Evolutionary conservation across 2,113 vertebrate genomes (phyloP).

Genomic region (Rhynchopsitta pachyrhyncha): DNA sequence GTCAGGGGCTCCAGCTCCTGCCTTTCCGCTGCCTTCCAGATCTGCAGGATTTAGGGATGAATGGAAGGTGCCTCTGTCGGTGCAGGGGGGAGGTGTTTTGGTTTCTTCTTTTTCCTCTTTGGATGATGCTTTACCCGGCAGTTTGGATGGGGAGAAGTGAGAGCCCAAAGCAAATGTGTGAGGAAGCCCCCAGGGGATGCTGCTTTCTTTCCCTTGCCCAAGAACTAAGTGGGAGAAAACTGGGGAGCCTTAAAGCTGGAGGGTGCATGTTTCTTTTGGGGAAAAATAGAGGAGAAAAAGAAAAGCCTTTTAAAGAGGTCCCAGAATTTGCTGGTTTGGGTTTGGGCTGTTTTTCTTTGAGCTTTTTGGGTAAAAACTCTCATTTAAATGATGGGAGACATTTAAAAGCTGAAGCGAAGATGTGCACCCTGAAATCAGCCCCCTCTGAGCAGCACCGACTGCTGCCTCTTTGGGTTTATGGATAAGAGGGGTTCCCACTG

Average conservation of each 20-base stretch:
- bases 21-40: neutral
- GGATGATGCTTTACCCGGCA: accelerated
- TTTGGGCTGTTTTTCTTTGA: neutral
- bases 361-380: neutral
- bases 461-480: neutral
- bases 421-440: accelerated
- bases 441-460: accelerated
- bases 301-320: neutral
- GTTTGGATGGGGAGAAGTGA: neutral
- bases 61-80: neutral
- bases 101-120: neutral
- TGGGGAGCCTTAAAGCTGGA: neutral
- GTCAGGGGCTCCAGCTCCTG: neutral
- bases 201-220: neutral
- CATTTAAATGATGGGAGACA: neutral
- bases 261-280: neutral
- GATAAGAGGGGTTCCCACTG: neutral
- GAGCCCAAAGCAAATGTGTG: accelerated
- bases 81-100: neutral
- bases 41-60: neutral
- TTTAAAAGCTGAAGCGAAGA: neutral
- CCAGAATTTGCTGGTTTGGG: neutral
- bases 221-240: neutral
- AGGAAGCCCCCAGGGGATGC: neutral
- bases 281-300: neutral